Percentiles rank a stretch among this genome's conserved stretches.
phyloP scores from a whole-genome alignment of 1,140 invertebrate genomes.

The Aphelenchoides besseyi region DNA sequence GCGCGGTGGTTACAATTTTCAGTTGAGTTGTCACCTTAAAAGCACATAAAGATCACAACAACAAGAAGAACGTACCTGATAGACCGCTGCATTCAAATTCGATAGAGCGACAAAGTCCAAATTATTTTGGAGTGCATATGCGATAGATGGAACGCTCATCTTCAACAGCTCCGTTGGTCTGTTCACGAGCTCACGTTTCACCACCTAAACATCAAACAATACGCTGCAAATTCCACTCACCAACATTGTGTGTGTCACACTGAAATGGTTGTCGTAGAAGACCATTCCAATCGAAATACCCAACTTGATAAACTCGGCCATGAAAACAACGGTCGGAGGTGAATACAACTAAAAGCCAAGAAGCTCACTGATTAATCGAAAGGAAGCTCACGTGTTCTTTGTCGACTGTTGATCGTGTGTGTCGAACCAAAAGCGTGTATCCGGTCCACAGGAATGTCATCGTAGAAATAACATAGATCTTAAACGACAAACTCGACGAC shows the following conservation, averaged over 20 bases:
- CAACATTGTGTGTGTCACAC: conserved; percentile 21
- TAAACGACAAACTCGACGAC: conserved; percentile 34
- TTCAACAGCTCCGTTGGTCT: conserved; percentile 55
- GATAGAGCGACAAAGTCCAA: conserved; percentile 60
- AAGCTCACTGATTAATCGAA: conserved; percentile 8
- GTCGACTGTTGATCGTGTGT: conserved; percentile 37
- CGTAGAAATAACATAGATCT: conserved; percentile 52
- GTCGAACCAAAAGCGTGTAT: conserved; percentile 54
- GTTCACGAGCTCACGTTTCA: conserved; percentile 51
- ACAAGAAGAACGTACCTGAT: conserved; percentile 46
- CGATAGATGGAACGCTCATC: conserved; percentile 60
- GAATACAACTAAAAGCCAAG: conserved; percentile 45
- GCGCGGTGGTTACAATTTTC: conserved; percentile 60
- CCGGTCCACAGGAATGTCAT: conserved; percentile 59
- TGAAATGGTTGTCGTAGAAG: conserved; percentile 18
- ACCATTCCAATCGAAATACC: conserved; percentile 50
- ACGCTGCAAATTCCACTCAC: not conserved
- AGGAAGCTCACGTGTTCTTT: conserved; percentile 32
- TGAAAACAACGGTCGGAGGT: conserved; percentile 56
- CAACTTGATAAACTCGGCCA: conserved; percentile 53
- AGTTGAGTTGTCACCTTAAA: conserved; percentile 57
- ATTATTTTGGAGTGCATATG: conserved; percentile 61
- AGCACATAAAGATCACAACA: conserved; percentile 4
- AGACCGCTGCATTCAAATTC: conserved; percentile 60
- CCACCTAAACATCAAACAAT: conserved; percentile 35